Conservation (phyloP, 1,140 invertebrate genomes). For the fruit fly (Drosophila melanogaster) region DNA sequence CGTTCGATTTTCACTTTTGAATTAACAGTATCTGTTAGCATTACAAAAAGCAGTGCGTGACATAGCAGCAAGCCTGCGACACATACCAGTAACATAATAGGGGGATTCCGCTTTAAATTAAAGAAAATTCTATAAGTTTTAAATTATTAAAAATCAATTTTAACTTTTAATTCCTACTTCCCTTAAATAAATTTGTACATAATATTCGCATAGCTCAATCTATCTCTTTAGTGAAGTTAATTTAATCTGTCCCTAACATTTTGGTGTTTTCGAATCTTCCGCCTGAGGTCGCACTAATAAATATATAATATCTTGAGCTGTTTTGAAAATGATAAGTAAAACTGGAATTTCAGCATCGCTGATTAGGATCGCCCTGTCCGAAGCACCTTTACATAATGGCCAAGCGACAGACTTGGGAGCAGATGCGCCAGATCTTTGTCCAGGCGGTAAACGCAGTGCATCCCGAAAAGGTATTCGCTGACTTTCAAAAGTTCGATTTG, state of each 20-base stretch:
- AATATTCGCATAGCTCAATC: no score
- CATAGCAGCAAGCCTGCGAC: slow-evolving; percentile 13
- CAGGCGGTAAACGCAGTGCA: slow-evolving; percentile 68
- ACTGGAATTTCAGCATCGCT: slow-evolving; percentile 28
- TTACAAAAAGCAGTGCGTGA: not conserved
- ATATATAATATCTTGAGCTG: slow-evolving; percentile 11
- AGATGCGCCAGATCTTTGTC: slow-evolving; percentile 67
- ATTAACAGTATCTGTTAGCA: not conserved
- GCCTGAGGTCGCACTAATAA: slow-evolving; percentile 7
- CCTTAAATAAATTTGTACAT: no score
- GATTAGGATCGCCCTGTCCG: slow-evolving; percentile 23
- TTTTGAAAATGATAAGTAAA: slow-evolving; percentile 45
- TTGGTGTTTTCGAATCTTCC: not conserved
- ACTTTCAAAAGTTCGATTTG: slow-evolving; percentile 49
- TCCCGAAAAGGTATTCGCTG: slow-evolving; percentile 75
- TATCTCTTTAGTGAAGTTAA: no score
- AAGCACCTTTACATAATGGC: slow-evolving; percentile 57
- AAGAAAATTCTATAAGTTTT: not conserved
- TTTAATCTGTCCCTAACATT: not conserved
- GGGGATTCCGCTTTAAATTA: not conserved
- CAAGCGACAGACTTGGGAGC: slow-evolving; percentile 58
- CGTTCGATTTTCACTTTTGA: not conserved
- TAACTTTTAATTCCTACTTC: no score
- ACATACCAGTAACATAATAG: not conserved
- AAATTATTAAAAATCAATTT: not conserved